Base-by-base conservation (phyloP, 2,797 vertebrate species). In the Spondyliosoma cantharus region DNA sequence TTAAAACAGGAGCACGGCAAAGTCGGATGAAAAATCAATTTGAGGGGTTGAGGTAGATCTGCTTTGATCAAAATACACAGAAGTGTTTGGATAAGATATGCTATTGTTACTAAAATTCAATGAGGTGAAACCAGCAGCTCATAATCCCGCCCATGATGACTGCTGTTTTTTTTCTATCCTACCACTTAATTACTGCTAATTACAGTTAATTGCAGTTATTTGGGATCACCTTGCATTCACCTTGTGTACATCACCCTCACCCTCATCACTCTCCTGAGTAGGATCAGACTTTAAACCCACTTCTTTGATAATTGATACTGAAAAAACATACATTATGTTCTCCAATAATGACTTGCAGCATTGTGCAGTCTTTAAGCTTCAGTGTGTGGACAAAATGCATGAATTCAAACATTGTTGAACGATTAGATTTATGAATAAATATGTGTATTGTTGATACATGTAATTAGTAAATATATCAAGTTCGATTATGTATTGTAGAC, bases 211-310 rank as follows among this genome's bases (percentile, higher is more conserved):
- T 78, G 50, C 73, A 77, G 73, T 86, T 76, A 86, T 87, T 79
- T 72, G 29, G 66, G 46, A 72, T 84, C 76, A 80, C 86, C 81
- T 82, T 87, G 78, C 17, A 3, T 59, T 83, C 70, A 86, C 76
- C 84, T 82, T 81, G 59, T 43, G 45, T 54, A 16, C 32, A 60
- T 76, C 27, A 74, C n/a, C n/a, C n/a, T n/a, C n/a, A n/a, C n/a
- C n/a, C n/a, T n/a, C n/a, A n/a, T n/a, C n/a, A n/a, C n/a, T n/a
- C 46, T 46, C 20, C n/a, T 7, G n/a, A 74, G 48, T 49, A 0
- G 14, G 64, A 53, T 74, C 17, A 9, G 14, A 13, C 29, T 12
- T 17, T 1, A 60, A 70, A 57, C 19, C 3, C 45, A 69, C 48
- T 22, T 46, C 15, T 65, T 49, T 67, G 5, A 52, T 56, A 56